phyloP scores from a whole-genome alignment of 2,113 vertebrate species.

The Chaenocephalus aceratus region DNA sequence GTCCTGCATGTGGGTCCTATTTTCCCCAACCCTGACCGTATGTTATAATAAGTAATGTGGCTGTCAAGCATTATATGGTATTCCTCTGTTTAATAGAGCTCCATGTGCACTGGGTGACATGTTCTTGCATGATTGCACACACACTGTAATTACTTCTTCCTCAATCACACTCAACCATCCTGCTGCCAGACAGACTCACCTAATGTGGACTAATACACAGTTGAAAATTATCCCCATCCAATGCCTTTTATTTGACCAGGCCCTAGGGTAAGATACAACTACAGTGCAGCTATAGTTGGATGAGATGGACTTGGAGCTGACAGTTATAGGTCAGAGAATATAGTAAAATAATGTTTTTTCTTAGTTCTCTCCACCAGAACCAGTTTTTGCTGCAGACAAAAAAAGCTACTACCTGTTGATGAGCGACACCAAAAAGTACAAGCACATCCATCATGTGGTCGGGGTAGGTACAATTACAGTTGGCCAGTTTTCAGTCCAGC shows the following conservation, averaged over 20 bases:
- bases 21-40: too few species aligned
- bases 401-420: constrained; percentile 91
- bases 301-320: too few species aligned
- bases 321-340: not conserved
- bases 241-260: too few species aligned
- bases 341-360: constrained; percentile 20
- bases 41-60: too few species aligned
- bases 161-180: not conserved
- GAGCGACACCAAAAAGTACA: constrained; percentile 88
- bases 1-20: too few species aligned
- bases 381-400: constrained; percentile 87
- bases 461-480: constrained; percentile 47
- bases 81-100: too few species aligned
- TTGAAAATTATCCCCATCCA: constrained; percentile 1
- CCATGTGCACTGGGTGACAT: not conserved
- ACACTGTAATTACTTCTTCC: not conserved
- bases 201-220: not conserved
- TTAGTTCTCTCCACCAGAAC: constrained; percentile 92
- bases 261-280: not conserved
- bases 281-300: too few species aligned
- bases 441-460: constrained; percentile 90
- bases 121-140: not conserved
- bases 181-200: not conserved
- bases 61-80: not conserved
- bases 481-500: not conserved